A percentile compares a stretch with the other conserved stretches of the same genome.
Evolutionary conservation across 2,888 invertebrate species (phyloP).

Genomic region (Drosophila cognata): DNA sequence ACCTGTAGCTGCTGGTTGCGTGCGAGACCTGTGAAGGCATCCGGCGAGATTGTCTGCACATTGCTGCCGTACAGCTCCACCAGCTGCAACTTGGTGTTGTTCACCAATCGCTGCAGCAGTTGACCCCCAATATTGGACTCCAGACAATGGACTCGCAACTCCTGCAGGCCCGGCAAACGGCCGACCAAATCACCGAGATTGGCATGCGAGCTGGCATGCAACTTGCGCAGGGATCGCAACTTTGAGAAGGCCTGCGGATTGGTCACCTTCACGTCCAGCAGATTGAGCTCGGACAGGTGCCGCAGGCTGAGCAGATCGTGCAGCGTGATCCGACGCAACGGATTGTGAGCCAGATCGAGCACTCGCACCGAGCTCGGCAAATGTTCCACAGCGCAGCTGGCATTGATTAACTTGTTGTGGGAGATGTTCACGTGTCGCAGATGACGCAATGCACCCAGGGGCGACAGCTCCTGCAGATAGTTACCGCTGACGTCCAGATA

Average conservation of each 20-base stretch:
- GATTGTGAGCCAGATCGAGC: constrained; percentile 93
- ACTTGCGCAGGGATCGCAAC: constrained; percentile 89
- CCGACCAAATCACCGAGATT: constrained; percentile 90
- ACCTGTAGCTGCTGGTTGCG: constrained; percentile 91
- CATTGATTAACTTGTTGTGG: constrained; percentile 90
- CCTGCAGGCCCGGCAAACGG: constrained; percentile 90
- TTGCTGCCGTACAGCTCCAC: constrained; percentile 92
- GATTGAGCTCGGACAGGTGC: constrained; percentile 90
- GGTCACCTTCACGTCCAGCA: constrained; percentile 90
- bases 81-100: constrained; percentile 91
- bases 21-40: constrained; percentile 91
- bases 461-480: constrained; percentile 89
- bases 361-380: constrained; percentile 90
- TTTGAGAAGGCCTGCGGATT: constrained; percentile 91
- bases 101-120: constrained; percentile 88
- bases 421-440: constrained; percentile 91
- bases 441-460: constrained; percentile 89
- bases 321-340: constrained; percentile 91
- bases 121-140: constrained; percentile 91
- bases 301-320: constrained; percentile 86
- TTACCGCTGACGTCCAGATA: constrained; percentile 93
- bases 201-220: constrained; percentile 90
- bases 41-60: constrained; percentile 90
- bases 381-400: constrained; percentile 91
- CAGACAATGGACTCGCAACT: constrained; percentile 91